Evolutionary conservation across 2,888 invertebrate genomes (phyloP), one percentile per base, ranked within the genome.

Genomic region (Cartodere bifasciata): DNA sequence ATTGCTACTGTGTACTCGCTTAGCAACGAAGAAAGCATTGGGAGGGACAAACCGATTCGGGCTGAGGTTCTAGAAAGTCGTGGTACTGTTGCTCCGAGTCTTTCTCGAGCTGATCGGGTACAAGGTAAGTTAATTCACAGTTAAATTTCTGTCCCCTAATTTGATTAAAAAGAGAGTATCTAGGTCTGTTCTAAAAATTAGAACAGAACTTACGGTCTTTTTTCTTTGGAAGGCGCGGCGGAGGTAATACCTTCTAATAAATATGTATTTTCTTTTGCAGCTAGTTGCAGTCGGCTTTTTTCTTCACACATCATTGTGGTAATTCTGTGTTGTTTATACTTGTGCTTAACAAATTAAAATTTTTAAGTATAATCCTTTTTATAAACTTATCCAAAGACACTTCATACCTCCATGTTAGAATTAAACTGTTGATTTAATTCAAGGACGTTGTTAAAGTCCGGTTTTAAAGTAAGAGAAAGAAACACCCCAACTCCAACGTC

Each of bases 11-110:
- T 87, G 24, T 87, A 87, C 62, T 82, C 81, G 77, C 71, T 80
- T 46, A 84, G 80, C 56, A 86, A 87, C 61, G 87, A 87, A 58
- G 83, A 86, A 56, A 85, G 84, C 50, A 83, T 86, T 29, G 81
- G 83, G 57, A 80, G 83, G 17, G 78, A 77, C 45, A 72, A 76
- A 46, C 70, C 76, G 47, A 71, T 74, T 49, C 75, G 76, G 52
- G 78, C 79, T 29, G 79, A 83, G 41, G 78, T 78, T 26, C 61
- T 78, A 45, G 80, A 84, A 55, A 83, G 84, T 42, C 68, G 83
- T 35, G 84, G 82, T 53, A 74, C 80, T 32, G 72, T 68, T 4
- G 56, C 60, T 13, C 60, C 60, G 4, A 52, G 55, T 10, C 57
- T 75, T 31, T 81, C 84, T 42, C 67, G 82, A 37, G 79, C 80